These are phyloP conservation scores for Chinchilla lanigera DNA, from an alignment of 2,113 vertebrate species.

Conservation along the genomic window DNA sequence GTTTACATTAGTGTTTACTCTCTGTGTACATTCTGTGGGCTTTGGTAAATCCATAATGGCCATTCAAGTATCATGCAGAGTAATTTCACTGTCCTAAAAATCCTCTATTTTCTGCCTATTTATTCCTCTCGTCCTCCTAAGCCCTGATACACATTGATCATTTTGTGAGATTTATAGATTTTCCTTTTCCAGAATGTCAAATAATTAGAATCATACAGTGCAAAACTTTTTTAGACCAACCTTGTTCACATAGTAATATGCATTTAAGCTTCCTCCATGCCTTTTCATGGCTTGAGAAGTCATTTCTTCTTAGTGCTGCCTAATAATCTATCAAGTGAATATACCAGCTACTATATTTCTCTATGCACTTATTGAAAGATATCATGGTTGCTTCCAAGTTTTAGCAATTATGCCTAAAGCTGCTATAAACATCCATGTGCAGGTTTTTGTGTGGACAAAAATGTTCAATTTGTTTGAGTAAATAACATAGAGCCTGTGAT, in stretches of 20 bases:
- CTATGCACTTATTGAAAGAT: neutral
- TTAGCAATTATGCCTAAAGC: constrained; percentile 2
- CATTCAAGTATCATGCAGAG: neutral
- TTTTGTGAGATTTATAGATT: neutral
- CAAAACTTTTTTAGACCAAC: neutral
- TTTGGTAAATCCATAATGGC: neutral
- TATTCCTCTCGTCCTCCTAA: neutral
- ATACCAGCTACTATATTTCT: neutral
- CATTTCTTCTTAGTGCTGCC: neutral
- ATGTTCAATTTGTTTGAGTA: neutral
- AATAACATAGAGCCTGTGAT: constrained; percentile 1
- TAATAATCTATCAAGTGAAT: neutral
- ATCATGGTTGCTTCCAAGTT: neutral
- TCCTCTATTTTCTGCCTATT: neutral
- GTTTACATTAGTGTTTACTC: neutral
- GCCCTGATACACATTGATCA: neutral
- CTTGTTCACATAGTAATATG: neutral
- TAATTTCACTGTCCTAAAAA: neutral
- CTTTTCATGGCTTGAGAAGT: neutral
- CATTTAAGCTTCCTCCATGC: neutral
- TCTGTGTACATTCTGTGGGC: neutral
- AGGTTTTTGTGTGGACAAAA: neutral
- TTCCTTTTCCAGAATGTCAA: neutral
- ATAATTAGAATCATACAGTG: neutral
- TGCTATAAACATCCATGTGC: neutral